phyloP scores from a whole-genome alignment of 2,797 vertebrate species.

The Sternarchorhynchus goeldii region DNA sequence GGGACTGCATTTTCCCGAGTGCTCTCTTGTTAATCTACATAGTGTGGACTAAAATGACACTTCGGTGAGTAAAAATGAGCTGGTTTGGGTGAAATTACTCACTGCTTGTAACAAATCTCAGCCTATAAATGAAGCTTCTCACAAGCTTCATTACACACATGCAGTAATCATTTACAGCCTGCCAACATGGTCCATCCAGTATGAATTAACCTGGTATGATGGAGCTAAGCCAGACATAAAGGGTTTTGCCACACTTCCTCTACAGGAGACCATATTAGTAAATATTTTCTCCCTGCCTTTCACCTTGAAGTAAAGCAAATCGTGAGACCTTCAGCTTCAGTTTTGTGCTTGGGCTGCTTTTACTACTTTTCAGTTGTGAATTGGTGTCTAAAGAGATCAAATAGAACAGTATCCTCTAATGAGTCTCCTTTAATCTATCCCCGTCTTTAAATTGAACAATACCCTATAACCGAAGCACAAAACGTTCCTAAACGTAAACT shows the following conservation, averaged over 20 bases:
- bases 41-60: background rate
- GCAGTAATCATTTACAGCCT: background rate
- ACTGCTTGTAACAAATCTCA: too few relatives aligned
- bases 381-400: background rate
- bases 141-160: background rate
- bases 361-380: background rate
- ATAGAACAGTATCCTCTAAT: background rate
- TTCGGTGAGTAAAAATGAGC: background rate
- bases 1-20: background rate
- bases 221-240: background rate
- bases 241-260: background rate
- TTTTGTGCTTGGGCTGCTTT: background rate
- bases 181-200: background rate
- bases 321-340: background rate
- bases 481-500: too few relatives aligned
- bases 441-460: background rate
- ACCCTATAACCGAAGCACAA: too few relatives aligned
- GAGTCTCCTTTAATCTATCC: background rate
- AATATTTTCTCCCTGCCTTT: background rate
- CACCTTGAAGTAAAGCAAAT: background rate
- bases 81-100: background rate
- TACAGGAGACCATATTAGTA: background rate
- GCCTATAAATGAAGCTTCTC: slow-evolving; percentile 1
- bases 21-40: background rate
- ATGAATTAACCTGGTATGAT: too few relatives aligned